Base-by-base conservation (phyloP, 1,140 invertebrate genomes). In the Aphelenchoides fujianensis region DNA sequence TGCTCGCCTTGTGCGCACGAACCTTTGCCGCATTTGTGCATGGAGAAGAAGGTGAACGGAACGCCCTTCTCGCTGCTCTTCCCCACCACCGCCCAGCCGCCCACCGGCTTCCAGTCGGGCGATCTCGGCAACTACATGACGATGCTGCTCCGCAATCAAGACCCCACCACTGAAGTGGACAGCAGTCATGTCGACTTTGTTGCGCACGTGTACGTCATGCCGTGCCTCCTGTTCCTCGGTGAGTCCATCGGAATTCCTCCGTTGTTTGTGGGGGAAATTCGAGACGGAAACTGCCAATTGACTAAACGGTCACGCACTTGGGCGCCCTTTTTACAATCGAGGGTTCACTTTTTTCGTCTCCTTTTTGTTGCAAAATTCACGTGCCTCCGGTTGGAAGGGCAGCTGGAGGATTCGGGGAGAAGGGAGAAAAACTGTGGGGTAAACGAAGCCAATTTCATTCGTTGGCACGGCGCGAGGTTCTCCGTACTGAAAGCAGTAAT, bases 201-300 rank as follows among this genome's bases (percentile, higher is more conserved):
- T 19, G 77, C 79, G 1, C 79, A 81, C 59, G 77, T 75, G 19
- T 69, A 83, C 28, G 71, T 82, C n/a, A 82, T 82, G 77, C 79
- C 79, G 19, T 34, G 66, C 30, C 55, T 81, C 1, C 64, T 80
- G 30, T 27, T 68, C 27, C 73, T 79, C n/a, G 79, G 79, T 74
- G 63, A 76, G 52, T 68, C 54, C 12, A 16, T 74, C 16, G 3
- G 30, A 2, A 30, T 1, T 57, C 12, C 1, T 23, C 16, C n/a
- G 19, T 61, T 2, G 28, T 54, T 66, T 36, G 16, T 16, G 2
- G 2, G 2, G 1, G 1, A 19, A 53, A 2, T 53, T 53, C 27
- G 52, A 53, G 52, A 53, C 52, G 19, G 59, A 61, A 75, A 74
- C 41, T 52, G 12, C 34, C 35, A 73, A 32, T 12, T 7, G 64